Evolutionary conservation across 2,797 vertebrate species (phyloP), one percentile per base, ranked within the genome.

Genomic region (Loriculus beryllinus): DNA sequence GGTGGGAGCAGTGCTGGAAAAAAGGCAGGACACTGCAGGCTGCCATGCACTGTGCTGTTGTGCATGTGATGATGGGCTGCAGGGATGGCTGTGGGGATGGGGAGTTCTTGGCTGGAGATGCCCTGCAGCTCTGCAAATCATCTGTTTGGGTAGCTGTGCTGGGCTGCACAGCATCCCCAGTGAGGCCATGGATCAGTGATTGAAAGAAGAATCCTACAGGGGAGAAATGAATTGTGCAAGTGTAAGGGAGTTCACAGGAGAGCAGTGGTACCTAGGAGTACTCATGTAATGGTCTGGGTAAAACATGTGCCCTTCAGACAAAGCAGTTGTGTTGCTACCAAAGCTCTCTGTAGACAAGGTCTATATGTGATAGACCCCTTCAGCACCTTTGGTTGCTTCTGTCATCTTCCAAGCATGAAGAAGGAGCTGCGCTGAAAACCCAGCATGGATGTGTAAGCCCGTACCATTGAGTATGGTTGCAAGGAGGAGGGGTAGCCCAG

Each of bases 381-480:
- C 75, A 62, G 59, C 67, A 21, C 28, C 49, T 82, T 90, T 65
- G 49, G 28, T 39, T 82, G 42, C 33, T 77, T 57, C 70, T 62
- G 29, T 57, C 33, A 25, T 35, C 22, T 35, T 57, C 56, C 22
- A 57, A 57, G 60, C 39, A 45, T 56, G 48, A 49, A 77, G 48
- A 54, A 57, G 35, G 29, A 77, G 48, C 56, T 4, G 37, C n/a
- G 49, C 28, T 17, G 3, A 60, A 22, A 39, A 23, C 39, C 29
- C 1, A 1, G 28, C 0, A 0, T 18, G 40, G 17, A 13, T 52
- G 54, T 12, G 8, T 45, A 49, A 70, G 39, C 35, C 54, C 4
- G 0, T 4, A 51, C 5, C 42, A 25, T 28, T 14, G 31, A 42
- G 33, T 0, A 0, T 31, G n/a, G 33, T 31, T 0, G 7, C 2